Percentiles rank a stretch among this genome's conserved stretches.
phyloP scores from a whole-genome alignment of 2,113 vertebrate genomes.

The Donacobius atricapilla region DNA sequence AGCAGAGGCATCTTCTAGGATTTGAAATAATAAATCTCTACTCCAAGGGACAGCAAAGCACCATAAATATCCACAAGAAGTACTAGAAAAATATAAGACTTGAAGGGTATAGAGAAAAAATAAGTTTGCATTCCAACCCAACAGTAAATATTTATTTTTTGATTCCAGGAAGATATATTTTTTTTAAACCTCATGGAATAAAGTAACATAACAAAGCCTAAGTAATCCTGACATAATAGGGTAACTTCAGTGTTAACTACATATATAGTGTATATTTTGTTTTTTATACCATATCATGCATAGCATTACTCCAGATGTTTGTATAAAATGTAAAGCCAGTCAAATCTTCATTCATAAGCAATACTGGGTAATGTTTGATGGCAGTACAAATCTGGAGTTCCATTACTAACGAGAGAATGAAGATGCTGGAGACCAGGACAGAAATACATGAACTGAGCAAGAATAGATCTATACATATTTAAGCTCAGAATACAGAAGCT shows the following conservation, averaged over 20 bases:
- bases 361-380: background rate
- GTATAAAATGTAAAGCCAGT: background rate
- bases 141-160: background rate
- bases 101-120: background rate
- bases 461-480: background rate
- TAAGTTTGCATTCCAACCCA: background rate
- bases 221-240: background rate
- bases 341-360: background rate
- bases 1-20: background rate
- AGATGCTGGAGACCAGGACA: background rate
- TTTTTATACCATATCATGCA: background rate
- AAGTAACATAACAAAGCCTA: background rate
- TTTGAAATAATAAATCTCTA: background rate
- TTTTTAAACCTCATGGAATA: background rate
- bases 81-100: background rate
- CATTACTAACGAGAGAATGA: background rate
- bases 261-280: background rate
- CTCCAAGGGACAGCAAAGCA: background rate
- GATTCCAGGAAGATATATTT: background rate
- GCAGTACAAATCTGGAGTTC: background rate
- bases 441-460: background rate
- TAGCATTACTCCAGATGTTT: background rate
- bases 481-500: background rate
- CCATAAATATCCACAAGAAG: background rate
- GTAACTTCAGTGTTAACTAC: background rate